Percentiles rank a stretch among this genome's conserved stretches.
Evolutionary conservation across 1,140 invertebrate species (phyloP).

Genomic region (Calosoma granatense): DNA sequence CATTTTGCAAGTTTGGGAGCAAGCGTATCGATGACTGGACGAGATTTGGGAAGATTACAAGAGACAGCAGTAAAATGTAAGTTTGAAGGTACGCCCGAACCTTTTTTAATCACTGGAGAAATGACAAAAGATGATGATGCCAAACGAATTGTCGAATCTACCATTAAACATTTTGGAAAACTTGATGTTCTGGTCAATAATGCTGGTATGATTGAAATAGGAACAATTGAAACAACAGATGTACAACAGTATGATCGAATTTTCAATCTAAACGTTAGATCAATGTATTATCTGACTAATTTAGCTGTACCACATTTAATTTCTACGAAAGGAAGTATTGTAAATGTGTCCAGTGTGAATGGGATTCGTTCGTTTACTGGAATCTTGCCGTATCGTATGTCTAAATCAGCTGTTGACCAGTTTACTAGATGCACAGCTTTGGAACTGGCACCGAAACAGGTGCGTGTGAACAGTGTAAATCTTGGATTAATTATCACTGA

Average conservation of each 20-base stretch:
- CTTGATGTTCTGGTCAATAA: conserved; percentile 78
- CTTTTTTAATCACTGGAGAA: conserved; percentile 50
- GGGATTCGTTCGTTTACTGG: conserved; percentile 70
- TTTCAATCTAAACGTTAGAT: conserved; percentile 77
- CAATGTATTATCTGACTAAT: conserved; percentile 75
- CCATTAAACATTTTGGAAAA: conserved; percentile 56
- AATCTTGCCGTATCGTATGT: conserved; percentile 74
- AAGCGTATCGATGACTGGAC: conserved; percentile 43
- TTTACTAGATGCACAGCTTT: conserved; percentile 73
- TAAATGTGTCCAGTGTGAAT: conserved; percentile 86
- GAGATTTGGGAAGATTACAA: conserved; percentile 54
- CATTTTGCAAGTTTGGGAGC: neutral
- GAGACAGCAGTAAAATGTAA: conserved; percentile 47
- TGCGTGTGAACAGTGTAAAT: conserved; percentile 80
- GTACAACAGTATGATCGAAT: conserved; percentile 74
- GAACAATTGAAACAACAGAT: conserved; percentile 72
- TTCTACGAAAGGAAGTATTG: conserved; percentile 72
- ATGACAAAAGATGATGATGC: conserved; percentile 66
- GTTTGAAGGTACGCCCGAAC: conserved; percentile 28
- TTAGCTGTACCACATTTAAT: conserved; percentile 74
- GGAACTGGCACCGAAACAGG: conserved; percentile 67
- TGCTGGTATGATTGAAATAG: conserved; percentile 74
- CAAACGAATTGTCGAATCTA: conserved; percentile 57
- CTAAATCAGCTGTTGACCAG: conserved; percentile 84
- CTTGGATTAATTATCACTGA: conserved; percentile 65